phyloP scores from a whole-genome alignment of 2,888 invertebrate species.

The Eupithecia vulgata region DNA sequence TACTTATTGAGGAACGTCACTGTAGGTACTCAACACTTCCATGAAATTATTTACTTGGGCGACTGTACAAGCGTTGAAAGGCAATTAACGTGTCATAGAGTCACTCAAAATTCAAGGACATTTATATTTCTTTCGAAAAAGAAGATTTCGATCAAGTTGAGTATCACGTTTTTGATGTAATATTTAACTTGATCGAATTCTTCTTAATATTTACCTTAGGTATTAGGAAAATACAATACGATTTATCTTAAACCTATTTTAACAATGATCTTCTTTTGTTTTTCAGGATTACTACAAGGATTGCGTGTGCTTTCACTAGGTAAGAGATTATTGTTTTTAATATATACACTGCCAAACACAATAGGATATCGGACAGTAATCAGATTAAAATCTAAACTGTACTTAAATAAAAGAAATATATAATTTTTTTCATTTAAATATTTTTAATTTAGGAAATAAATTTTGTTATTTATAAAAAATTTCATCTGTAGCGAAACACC shows the following conservation, averaged over 20 bases:
- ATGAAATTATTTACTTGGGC: not conserved
- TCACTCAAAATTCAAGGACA: not conserved
- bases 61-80: conserved; percentile 4
- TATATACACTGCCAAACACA: too few species aligned
- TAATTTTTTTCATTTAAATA: too few species aligned
- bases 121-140: not conserved
- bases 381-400: too few species aligned
- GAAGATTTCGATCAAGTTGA: too few species aligned
- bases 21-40: not conserved
- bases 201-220: too few species aligned
- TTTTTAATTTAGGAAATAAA: too few species aligned
- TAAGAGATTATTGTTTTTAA: too few species aligned
- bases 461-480: too few species aligned
- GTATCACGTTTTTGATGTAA: not conserved
- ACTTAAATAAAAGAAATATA: too few species aligned
- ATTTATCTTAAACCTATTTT: not conserved
- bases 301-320: not conserved
- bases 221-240: not conserved
- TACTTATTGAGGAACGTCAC: not conserved
- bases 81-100: conserved; percentile 1
- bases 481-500: too few species aligned
- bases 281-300: not conserved
- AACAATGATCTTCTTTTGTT: not conserved
- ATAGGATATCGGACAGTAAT: too few species aligned
- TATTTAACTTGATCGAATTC: not conserved